Conservation (phyloP, 2,113 vertebrate genomes). For the Equus przewalskii region DNA sequence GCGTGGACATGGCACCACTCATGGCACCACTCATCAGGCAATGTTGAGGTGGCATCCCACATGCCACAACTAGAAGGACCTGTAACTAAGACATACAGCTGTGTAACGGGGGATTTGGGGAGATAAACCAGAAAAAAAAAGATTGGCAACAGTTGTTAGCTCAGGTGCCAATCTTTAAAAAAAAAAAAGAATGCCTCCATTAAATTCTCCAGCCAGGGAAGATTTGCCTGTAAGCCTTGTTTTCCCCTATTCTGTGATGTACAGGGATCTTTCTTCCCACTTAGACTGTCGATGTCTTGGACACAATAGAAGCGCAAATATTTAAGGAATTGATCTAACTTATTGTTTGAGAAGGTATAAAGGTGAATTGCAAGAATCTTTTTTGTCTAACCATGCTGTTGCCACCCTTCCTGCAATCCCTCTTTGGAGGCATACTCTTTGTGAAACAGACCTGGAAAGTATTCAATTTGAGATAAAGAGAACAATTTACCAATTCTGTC, state of each 20-base stretch:
- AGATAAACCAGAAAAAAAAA: no score
- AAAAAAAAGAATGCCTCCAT: neutral
- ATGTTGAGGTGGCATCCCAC: no score
- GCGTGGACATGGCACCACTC: no score
- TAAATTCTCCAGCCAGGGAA: neutral
- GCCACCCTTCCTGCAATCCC: rapidly evolving
- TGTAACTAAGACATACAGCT: no score
- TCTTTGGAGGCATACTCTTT: neutral
- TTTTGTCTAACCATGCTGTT: neutral
- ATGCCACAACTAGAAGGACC: no score
- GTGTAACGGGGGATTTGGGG: no score
- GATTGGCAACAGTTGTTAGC: no score
- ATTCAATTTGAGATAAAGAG: neutral
- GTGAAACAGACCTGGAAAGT: neutral
- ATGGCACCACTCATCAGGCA: no score
- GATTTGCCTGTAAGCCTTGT: neutral
- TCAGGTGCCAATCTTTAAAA: no score
- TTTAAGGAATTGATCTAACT: slow-evolving; percentile 7
- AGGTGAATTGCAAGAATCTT: neutral
- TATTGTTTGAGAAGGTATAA: neutral
- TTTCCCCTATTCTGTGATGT: neutral
- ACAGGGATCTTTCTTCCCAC: neutral
- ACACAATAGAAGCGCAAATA: neutral
- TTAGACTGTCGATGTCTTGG: neutral
- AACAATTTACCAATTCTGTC: neutral